These are phyloP conservation scores for Deladenus siricidicola DNA, from an alignment of 2,888 invertebrate species.

Conservation along the genomic window DNA sequence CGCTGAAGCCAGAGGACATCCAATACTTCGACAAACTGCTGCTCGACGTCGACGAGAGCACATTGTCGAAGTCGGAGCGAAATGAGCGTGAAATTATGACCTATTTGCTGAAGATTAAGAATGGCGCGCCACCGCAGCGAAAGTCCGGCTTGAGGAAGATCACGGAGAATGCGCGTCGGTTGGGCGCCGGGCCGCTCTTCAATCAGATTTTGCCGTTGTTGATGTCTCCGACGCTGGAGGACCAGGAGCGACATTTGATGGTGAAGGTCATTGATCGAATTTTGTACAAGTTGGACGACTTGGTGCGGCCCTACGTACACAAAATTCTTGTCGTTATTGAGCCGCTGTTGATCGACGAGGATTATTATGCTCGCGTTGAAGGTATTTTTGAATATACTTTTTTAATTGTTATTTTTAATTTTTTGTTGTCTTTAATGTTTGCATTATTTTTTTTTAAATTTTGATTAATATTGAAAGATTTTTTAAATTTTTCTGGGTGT, in stretches of 20 bases:
- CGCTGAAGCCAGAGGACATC: conserved; percentile 98
- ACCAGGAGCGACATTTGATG: conserved; percentile 94
- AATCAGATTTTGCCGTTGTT: conserved; percentile 95
- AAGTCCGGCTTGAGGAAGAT: conserved; percentile 65
- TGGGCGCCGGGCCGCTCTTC: conserved; percentile 94
- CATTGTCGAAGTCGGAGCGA: conserved; percentile 73
- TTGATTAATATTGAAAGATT: not conserved
- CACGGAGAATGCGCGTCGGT: conserved; percentile 94
- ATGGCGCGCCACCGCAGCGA: conserved; percentile 98
- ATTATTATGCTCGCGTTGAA: conserved; percentile 98
- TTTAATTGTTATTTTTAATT: no score
- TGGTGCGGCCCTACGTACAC: conserved; percentile 97
- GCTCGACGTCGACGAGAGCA: conserved; percentile 92
- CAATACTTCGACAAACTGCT: conserved; percentile 98
- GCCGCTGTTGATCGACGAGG: conserved; percentile 94
- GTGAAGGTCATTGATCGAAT: conserved; percentile 93
- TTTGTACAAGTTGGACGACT: conserved; percentile 91
- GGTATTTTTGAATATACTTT: conserved; percentile 54
- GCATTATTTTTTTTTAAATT: conserved; percentile 1
- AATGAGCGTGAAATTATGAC: conserved; percentile 99
- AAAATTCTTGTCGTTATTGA: conserved; percentile 99
- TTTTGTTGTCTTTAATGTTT: no score
- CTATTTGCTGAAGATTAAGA: conserved; percentile 91
- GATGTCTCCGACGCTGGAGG: conserved; percentile 99
- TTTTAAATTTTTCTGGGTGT: not conserved